Evolutionary conservation across 2,888 invertebrate genomes (phyloP).

Genomic region (Gortyna flavago): DNA sequence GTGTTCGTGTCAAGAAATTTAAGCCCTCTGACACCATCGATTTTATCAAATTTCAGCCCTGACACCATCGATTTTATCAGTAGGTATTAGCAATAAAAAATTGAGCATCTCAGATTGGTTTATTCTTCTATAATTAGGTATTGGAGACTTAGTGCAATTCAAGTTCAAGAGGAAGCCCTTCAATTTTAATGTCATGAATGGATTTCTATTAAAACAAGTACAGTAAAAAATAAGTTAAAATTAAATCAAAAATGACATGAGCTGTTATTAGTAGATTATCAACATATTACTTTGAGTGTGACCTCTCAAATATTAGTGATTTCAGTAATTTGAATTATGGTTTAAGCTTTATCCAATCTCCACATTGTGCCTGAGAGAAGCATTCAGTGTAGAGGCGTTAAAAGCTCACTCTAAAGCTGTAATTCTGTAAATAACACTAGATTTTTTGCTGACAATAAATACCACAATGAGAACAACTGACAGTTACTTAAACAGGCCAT

Average conservation of each 20-base stretch:
- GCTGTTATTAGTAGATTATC: not conserved
- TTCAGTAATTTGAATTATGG: not conserved
- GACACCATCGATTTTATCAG: slow-evolving; percentile 24
- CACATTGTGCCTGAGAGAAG: not conserved
- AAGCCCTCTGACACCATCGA: slow-evolving; percentile 16
- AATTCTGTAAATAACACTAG: not conserved
- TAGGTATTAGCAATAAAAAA: slow-evolving; percentile 5
- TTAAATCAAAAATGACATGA: not conserved
- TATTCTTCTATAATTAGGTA: not conserved
- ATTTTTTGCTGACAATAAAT: not conserved
- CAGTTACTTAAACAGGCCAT: not conserved
- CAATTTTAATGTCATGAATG: not conserved
- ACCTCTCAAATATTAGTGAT: not conserved
- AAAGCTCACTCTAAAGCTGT: not conserved
- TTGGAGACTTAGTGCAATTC: not conserved
- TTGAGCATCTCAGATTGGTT: not conserved
- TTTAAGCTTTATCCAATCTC: not conserved
- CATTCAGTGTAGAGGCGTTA: not conserved
- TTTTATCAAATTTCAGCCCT: slow-evolving; percentile 28
- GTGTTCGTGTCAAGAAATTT: slow-evolving; percentile 22
- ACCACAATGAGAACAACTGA: not conserved
- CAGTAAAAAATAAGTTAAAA: not conserved
- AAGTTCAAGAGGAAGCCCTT: not conserved
- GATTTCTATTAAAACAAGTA: not conserved
- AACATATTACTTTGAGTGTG: not conserved